Evolutionary conservation across 2,888 invertebrate species (phyloP), one percentile per base, ranked within the genome.

Genomic region (Entomobrya multifasciata): DNA sequence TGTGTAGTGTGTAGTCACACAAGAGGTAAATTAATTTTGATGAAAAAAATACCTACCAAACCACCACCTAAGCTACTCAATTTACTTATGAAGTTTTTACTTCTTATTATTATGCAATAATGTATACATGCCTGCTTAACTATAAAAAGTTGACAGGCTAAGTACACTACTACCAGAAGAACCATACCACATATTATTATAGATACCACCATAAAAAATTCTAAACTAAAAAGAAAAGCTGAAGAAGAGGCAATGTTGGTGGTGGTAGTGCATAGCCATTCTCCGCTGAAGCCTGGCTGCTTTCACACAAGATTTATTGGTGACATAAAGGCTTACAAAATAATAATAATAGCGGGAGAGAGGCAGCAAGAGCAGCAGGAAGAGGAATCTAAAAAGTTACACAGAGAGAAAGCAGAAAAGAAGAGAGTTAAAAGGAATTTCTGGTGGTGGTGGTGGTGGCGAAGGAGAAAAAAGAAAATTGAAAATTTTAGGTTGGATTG

Each of bases 271-370:
- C 36, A 36, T 36, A 65, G 78, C 78, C 78, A 79, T 79, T 57
- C 22, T 57, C 60, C 60, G 30, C 10, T 36, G 41, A 76, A 77
- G 60, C 60, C 41, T 57, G 57, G 22, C 57, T 57, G 57, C 57
- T 57, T 57, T 27, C 65, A 65, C 17, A n/a, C 8, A 80, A 67
- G 80, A 80, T 80, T 80, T 80, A 80, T 80, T 80, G 80, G 80
- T 80, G 80, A 80, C 80, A 80, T 22, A 65, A 65, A 67, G 80
- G 80, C 67, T 67, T 67, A 80, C 67, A 80, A 80, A 80, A 67
- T 52, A 52, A 20, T 52, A 55, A 11, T 47, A 22, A 25, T 22
- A 49, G 70, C 20, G 20, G 30, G 27, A 22, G 47, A 49, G 15
- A 49, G 8, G 44, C 15, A 22, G 30, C 27, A 62, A 62, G 30